phyloP scores from a whole-genome alignment of 2,888 invertebrate species.

The Catonia carolina region DNA sequence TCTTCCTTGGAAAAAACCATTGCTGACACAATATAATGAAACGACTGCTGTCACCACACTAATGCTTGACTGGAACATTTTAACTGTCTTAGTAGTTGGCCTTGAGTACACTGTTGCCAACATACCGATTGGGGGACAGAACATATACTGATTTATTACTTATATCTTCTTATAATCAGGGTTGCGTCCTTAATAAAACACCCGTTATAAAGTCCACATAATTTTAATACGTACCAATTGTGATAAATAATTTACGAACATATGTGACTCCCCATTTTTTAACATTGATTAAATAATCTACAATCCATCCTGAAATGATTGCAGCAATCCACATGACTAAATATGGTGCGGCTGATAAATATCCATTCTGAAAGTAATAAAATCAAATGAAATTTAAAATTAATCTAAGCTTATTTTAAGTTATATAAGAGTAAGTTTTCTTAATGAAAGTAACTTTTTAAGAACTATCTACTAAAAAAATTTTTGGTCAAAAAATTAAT shows the following conservation, averaged over 20 bases:
- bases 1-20: too few species aligned
- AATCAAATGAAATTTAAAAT: background rate
- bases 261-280: constrained; percentile 42
- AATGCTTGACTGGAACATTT: too few species aligned
- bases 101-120: too few species aligned
- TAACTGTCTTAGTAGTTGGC: too few species aligned
- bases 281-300: constrained; percentile 53
- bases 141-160: too few species aligned
- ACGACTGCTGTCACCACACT: too few species aligned
- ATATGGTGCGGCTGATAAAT: constrained; percentile 58
- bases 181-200: too few species aligned
- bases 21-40: too few species aligned
- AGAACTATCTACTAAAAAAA: background rate
- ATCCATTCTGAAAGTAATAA: constrained; percentile 50
- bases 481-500: too few species aligned
- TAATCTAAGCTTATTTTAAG: background rate
- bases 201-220: too few species aligned
- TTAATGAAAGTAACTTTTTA: background rate
- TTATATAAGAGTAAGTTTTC: background rate
- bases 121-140: too few species aligned
- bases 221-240: constrained; percentile 42
- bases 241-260: constrained; percentile 46
- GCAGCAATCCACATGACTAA: constrained; percentile 61
- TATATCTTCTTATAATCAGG: too few species aligned
- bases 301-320: constrained; percentile 57